Conservation (phyloP, 2,888 invertebrate species). For the Cyaniris semiargus region DNA sequence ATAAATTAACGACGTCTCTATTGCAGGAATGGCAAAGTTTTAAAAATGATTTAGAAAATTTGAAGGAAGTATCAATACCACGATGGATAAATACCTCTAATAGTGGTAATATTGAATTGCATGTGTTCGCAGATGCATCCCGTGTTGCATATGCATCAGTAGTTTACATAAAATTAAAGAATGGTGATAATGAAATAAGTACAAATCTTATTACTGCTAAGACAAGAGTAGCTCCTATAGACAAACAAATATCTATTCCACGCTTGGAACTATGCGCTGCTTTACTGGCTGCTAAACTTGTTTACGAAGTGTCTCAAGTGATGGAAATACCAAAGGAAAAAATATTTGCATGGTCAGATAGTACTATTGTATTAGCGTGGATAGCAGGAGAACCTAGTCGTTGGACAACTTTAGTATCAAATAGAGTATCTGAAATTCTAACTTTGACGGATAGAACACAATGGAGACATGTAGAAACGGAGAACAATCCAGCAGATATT, state of each 20-base stretch:
- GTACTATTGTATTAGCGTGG: slow-evolving; percentile 36
- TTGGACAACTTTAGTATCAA: slow-evolving; percentile 36
- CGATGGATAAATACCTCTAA: too few species aligned
- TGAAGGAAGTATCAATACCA: too few species aligned
- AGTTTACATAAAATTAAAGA: too few species aligned
- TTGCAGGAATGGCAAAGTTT: too few species aligned
- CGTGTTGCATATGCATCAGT: too few species aligned
- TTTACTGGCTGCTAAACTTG: neutral
- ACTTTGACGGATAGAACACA: slow-evolving; percentile 32
- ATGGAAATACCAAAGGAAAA: slow-evolving; percentile 29
- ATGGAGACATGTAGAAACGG: slow-evolving; percentile 42
- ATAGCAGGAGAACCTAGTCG: slow-evolving; percentile 30
- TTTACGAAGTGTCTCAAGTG: slow-evolving; percentile 32
- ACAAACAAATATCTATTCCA: slow-evolving; percentile 32
- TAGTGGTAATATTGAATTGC: too few species aligned
- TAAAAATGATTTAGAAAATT: too few species aligned
- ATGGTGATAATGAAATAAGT: slow-evolving; percentile 37
- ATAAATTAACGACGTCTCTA: too few species aligned
- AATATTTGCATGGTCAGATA: slow-evolving; percentile 36
- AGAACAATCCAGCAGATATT: slow-evolving; percentile 45
- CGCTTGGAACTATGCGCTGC: slow-evolving; percentile 32
- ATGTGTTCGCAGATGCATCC: too few species aligned
- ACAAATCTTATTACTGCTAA: slow-evolving; percentile 32
- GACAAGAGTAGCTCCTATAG: slow-evolving; percentile 35
- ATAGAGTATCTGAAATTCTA: slow-evolving; percentile 40